Percentiles rank a stretch among this genome's conserved stretches.
Evolutionary conservation across 2,888 invertebrate species (phyloP).

Genomic region (Agrochola lychnidis): DNA sequence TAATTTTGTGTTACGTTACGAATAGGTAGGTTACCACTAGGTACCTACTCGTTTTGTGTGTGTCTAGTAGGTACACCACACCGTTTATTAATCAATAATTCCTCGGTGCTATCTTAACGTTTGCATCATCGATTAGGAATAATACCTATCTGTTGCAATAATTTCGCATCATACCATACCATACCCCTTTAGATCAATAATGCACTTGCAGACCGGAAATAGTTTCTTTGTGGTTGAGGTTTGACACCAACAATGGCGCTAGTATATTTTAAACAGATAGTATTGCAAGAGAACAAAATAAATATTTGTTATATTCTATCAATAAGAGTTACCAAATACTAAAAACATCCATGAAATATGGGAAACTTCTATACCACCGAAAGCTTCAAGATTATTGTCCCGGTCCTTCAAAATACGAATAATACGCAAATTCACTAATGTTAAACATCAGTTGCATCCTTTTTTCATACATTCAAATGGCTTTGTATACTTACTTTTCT

Average conservation of each 20-base stretch:
- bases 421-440: not conserved
- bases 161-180: not conserved
- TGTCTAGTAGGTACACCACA: no score
- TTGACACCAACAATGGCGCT: slow-evolving; percentile 34
- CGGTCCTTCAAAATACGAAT: not conserved
- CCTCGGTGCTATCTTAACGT: not conserved
- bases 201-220: slow-evolving; percentile 19
- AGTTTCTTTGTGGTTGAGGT: not conserved
- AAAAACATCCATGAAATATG: slow-evolving; percentile 3
- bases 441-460: not conserved
- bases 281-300: slow-evolving; percentile 31
- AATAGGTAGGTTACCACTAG: no score
- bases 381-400: not conserved
- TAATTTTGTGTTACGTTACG: no score
- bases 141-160: not conserved
- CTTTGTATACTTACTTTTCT: not conserved
- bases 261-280: slow-evolving; percentile 17
- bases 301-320: not conserved
- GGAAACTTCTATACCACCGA: not conserved
- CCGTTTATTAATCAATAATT: not conserved
- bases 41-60: no score
- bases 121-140: not conserved
- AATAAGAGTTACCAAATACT: slow-evolving; percentile 22
- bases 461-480: not conserved
- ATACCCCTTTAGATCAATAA: not conserved